phyloP scores from a whole-genome alignment of 2,888 invertebrate genomes.

The Nasonia oneida region DNA sequence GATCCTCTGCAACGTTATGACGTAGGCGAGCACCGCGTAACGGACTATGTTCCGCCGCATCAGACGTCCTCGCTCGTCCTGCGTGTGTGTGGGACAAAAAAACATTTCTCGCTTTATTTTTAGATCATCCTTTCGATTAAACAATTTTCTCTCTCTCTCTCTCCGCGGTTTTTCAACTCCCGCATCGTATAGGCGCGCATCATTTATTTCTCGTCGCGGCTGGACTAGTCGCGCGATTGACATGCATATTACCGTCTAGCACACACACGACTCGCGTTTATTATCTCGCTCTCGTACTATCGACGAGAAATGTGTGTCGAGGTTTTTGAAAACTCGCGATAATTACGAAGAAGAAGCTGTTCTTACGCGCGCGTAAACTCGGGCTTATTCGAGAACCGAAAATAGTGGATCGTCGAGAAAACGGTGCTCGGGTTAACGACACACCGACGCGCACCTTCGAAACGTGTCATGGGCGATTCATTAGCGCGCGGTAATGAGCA shows the following conservation, averaged over 20 bases:
- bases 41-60: constrained; percentile 95
- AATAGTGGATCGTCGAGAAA: neutral
- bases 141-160: too few species aligned
- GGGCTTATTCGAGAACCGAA: neutral
- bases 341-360: neutral
- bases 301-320: constrained; percentile 48
- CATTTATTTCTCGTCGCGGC: constrained; percentile 29
- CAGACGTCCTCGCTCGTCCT: constrained; percentile 93
- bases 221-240: constrained; percentile 44
- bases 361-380: neutral
- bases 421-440: constrained; percentile 73
- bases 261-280: constrained; percentile 54
- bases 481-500: constrained; percentile 71
- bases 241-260: constrained; percentile 53
- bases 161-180: too few species aligned
- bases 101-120: neutral
- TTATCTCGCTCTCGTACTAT: constrained; percentile 54
- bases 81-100: constrained; percentile 71
- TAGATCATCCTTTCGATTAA: neutral
- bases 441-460: constrained; percentile 65
- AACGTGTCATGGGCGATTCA: constrained; percentile 76
- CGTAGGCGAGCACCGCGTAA: constrained; percentile 93
- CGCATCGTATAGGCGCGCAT: neutral
- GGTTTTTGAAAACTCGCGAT: constrained; percentile 41
- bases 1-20: constrained; percentile 92